Conservation (phyloP, 2,888 invertebrate genomes). For the Lithophane ornitopus region DNA sequence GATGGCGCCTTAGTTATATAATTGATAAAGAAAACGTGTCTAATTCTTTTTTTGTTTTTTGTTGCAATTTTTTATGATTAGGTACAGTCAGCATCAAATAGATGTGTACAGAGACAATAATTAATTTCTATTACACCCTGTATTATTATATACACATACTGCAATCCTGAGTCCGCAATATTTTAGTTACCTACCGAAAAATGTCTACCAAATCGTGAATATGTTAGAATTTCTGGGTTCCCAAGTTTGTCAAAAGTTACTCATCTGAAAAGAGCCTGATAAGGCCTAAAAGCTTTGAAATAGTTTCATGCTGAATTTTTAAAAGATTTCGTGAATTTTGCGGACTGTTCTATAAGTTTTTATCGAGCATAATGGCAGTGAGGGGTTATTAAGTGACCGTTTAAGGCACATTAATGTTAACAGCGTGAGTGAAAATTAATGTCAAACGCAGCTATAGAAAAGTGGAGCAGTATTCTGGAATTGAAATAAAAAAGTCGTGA, state of each 20-base stretch:
- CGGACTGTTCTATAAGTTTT: slow-evolving; percentile 4
- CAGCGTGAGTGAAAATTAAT: not conserved
- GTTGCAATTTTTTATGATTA: too few species aligned
- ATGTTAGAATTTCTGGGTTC: not conserved
- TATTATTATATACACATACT: too few species aligned
- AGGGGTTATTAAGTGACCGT: slow-evolving; percentile 6
- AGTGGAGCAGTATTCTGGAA: not conserved
- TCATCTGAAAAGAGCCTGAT: slow-evolving; percentile 15
- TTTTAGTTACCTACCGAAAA: not conserved
- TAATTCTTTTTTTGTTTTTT: too few species aligned
- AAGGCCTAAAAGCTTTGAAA: slow-evolving; percentile 33
- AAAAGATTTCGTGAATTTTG: slow-evolving; percentile 3
- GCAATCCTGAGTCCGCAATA: not conserved
- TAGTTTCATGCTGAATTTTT: slow-evolving; percentile 29
- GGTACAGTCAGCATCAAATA: too few species aligned
- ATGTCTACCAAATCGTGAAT: not conserved
- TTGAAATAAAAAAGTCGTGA: too few species aligned
- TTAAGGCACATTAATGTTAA: slow-evolving; percentile 11
- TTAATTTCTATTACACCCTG: too few species aligned
- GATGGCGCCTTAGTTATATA: too few species aligned
- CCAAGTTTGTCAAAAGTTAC: slow-evolving; percentile 13
- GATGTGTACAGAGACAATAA: too few species aligned
- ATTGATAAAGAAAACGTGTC: too few species aligned
- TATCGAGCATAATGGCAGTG: not conserved
- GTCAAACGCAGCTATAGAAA: not conserved